phyloP scores from a whole-genome alignment of 2,797 vertebrate genomes.

The Enteromius fasciolatus region DNA sequence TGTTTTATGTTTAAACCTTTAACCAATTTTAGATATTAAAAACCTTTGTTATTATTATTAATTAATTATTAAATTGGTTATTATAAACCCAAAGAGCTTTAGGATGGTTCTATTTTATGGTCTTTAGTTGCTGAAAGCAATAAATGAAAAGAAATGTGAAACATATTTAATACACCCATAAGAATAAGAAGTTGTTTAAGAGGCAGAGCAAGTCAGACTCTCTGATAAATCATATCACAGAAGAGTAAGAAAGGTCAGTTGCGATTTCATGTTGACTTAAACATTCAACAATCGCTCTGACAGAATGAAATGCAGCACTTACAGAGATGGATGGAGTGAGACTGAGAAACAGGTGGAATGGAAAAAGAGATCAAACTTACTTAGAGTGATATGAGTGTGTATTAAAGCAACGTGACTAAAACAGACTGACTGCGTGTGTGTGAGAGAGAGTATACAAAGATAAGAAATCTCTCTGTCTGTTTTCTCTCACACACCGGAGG shows the following conservation, averaged over 20 bases:
- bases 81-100: not conserved
- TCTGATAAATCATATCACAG: not conserved
- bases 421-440: not conserved
- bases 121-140: not conserved
- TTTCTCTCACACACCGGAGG: slow-evolving; percentile 51
- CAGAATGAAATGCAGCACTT: slow-evolving; percentile 22
- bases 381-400: slow-evolving; percentile 16
- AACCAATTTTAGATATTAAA: not conserved
- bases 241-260: not conserved
- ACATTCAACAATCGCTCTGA: not conserved
- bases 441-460: slow-evolving; percentile 15
- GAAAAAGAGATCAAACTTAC: slow-evolving; percentile 31
- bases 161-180: not conserved
- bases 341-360: slow-evolving; percentile 36
- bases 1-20: not conserved
- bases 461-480: slow-evolving; percentile 48
- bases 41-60: not conserved
- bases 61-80: not conserved
- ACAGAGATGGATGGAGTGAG: slow-evolving; percentile 4
- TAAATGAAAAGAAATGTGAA: not conserved
- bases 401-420: not conserved
- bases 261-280: slow-evolving; percentile 7
- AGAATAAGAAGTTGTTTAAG: not conserved
- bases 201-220: not conserved
- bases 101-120: not conserved